Percentiles rank a stretch among this genome's conserved stretches.
These are phyloP conservation scores for Dasysyrphus tricinctus DNA, from an alignment of 2,888 invertebrate species.

Conservation along the genomic window DNA sequence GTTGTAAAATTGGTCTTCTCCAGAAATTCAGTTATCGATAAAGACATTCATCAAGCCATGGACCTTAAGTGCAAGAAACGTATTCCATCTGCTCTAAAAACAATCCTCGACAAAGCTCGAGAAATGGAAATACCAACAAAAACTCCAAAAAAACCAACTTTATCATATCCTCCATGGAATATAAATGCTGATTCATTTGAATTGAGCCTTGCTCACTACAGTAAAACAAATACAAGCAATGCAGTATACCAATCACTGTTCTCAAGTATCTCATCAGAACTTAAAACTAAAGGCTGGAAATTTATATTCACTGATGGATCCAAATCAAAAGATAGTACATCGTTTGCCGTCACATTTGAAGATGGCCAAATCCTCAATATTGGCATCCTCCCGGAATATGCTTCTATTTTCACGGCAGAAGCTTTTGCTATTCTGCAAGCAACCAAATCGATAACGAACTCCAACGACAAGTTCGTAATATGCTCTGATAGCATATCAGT, in stretches of 20 bases:
- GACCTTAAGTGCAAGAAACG: too few species aligned
- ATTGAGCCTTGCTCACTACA: constrained; percentile 3
- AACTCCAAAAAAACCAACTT: neutral
- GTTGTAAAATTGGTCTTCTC: too few species aligned
- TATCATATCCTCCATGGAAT: constrained; percentile 1
- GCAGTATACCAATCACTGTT: constrained; percentile 9
- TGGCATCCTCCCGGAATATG: too few species aligned
- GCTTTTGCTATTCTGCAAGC: too few species aligned
- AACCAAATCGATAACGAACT: too few species aligned
- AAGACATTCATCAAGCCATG: too few species aligned
- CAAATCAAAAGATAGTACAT: constrained; percentile 9
- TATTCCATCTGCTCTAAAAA: too few species aligned
- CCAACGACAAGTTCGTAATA: too few species aligned
- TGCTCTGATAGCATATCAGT: too few species aligned
- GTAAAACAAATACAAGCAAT: constrained; percentile 10
- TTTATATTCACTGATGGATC: constrained; percentile 18
- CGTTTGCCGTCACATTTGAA: neutral
- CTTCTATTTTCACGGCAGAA: too few species aligned
- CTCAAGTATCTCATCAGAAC: constrained; percentile 12
- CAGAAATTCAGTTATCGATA: too few species aligned
- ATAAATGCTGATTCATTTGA: constrained; percentile 13
- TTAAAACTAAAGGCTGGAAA: constrained; percentile 6
- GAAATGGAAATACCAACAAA: too few species aligned
- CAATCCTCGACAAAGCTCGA: neutral
- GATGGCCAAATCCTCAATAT: neutral